Conservation (phyloP, 2,797 vertebrate species). For the Sebastes nivosus region DNA sequence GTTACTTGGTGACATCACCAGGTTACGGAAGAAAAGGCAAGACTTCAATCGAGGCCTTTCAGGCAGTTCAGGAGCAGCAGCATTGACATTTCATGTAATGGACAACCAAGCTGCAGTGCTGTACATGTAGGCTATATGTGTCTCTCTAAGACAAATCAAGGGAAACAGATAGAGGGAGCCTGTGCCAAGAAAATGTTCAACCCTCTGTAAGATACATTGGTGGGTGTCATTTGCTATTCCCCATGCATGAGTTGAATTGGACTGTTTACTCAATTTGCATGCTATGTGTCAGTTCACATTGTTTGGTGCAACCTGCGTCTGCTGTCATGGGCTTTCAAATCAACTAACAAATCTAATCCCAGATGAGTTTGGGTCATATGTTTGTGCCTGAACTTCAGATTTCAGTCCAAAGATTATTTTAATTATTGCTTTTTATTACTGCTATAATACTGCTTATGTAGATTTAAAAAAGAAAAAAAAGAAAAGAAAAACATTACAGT, state of each 20-base stretch:
- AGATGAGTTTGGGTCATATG: not conserved
- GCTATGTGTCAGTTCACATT: conserved; percentile 16
- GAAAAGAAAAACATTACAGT: no score
- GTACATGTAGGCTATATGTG: not conserved
- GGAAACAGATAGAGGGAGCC: conserved; percentile 14
- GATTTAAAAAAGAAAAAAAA: no score
- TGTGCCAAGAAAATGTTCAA: conserved; percentile 38
- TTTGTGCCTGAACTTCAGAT: not conserved
- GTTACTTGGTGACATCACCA: no score
- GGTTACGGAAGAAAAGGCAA: no score
- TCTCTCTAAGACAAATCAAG: not conserved
- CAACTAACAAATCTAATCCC: not conserved
- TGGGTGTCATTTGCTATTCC: conserved; percentile 32
- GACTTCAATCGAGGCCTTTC: no score
- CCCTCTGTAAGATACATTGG: conserved; percentile 36
- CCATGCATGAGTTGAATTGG: conserved; percentile 24
- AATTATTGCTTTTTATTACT: not conserved
- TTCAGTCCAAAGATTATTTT: not conserved
- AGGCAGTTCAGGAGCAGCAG: no score
- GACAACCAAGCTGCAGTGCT: not conserved
- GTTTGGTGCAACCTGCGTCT: conserved; percentile 5
- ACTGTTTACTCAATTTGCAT: conserved; percentile 25
- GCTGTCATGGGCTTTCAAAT: conserved; percentile 23
- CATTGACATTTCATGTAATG: conserved; percentile 6
- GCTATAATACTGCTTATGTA: no score